Percentiles rank a stretch among this genome's conserved stretches.
phyloP scores from a whole-genome alignment of 2,797 vertebrate species.

The Spinus pinus region DNA sequence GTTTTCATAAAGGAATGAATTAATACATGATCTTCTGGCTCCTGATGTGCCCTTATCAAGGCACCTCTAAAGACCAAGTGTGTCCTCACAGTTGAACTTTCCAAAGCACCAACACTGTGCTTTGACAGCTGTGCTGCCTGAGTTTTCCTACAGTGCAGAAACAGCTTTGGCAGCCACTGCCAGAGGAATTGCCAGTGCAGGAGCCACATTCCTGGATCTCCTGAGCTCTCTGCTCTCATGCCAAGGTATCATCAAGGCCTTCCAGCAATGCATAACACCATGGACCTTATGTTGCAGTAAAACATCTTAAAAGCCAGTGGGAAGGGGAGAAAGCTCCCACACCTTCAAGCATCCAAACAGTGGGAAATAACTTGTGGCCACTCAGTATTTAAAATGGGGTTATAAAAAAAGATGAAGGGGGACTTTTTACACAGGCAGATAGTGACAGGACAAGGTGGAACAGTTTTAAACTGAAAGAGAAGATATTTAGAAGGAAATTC shows the following conservation, averaged over 20 bases:
- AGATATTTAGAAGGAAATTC: not conserved
- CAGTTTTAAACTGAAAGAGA: not conserved
- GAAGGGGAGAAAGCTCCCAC: not conserved
- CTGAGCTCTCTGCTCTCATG: not conserved
- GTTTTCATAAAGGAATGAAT: not conserved
- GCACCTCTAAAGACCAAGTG: not conserved
- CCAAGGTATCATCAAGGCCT: not conserved
- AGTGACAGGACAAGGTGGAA: not conserved
- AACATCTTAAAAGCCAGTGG: not conserved
- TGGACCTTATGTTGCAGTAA: not conserved
- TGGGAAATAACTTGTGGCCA: not conserved
- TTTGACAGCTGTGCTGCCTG: not conserved
- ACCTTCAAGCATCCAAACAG: not conserved
- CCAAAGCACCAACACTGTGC: not conserved
- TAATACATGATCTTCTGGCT: not conserved
- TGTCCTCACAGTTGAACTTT: not conserved
- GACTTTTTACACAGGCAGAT: not conserved
- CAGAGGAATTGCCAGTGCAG: not conserved
- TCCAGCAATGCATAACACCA: not conserved
- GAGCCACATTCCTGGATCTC: not conserved
- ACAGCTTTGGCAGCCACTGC: not conserved
- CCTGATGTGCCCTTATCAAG: not conserved
- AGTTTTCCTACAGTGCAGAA: not conserved
- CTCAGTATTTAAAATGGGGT: not conserved
- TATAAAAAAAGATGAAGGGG: not conserved